phyloP scores from a whole-genome alignment of 2,113 vertebrate genomes.

The Hypanus sabinus region DNA sequence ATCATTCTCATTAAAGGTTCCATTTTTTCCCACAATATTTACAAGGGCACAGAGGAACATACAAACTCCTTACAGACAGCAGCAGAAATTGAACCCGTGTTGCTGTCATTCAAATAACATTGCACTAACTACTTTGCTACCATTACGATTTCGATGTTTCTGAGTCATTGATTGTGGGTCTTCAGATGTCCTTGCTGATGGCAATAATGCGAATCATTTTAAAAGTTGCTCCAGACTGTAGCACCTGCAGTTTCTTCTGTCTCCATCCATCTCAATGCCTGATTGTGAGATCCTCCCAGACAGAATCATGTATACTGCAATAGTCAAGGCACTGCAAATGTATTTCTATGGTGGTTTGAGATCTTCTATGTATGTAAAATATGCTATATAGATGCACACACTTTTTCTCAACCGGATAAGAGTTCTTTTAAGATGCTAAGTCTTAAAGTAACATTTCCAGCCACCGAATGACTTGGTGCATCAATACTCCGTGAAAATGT shows the following conservation, averaged over 20 bases:
- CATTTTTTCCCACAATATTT: not conserved
- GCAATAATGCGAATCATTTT: too few relatives aligned
- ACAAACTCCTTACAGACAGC: not conserved
- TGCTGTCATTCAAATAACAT: too few relatives aligned
- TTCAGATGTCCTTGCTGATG: too few relatives aligned
- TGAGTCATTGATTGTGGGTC: too few relatives aligned
- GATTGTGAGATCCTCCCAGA: not conserved
- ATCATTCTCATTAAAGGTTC: not conserved
- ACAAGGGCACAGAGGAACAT: not conserved
- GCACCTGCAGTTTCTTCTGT: too few relatives aligned
- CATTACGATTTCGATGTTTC: too few relatives aligned
- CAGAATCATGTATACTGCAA: not conserved
- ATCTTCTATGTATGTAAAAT: not conserved
- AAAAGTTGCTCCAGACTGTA: too few relatives aligned
- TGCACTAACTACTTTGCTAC: too few relatives aligned
- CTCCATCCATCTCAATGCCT: not conserved
- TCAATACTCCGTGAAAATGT: not conserved
- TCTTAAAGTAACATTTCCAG: not conserved
- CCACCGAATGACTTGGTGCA: not conserved
- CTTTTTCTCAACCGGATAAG: not conserved
- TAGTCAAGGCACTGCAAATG: not conserved
- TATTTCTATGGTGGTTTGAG: not conserved
- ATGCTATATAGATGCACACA: not conserved
- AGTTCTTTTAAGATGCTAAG: not conserved
- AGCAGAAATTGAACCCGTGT: too few relatives aligned